These are phyloP conservation scores for Lontra canadensis DNA, from an alignment of 2,113 vertebrate species.

Conservation along the genomic window DNA sequence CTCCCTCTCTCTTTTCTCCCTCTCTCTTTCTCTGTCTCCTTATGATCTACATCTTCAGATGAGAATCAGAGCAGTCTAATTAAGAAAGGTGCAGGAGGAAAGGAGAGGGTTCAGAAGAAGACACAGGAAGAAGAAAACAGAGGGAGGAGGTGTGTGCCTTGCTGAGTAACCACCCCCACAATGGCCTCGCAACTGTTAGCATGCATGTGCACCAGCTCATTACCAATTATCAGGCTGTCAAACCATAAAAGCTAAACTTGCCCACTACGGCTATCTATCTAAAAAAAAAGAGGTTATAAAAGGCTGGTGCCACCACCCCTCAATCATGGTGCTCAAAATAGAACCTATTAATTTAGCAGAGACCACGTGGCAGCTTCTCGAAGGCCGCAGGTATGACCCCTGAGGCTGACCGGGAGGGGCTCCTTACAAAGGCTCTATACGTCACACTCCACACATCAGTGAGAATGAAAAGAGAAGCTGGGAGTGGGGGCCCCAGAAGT, in stretches of 20 bases:
- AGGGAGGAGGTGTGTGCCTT: conserved; percentile 25
- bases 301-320: background rate
- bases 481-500: background rate
- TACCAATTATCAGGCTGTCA: conserved; percentile 65
- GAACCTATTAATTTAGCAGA: conserved; percentile 23
- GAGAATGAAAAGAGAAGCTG: background rate
- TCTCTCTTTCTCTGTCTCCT: conserved; percentile 27
- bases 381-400: background rate
- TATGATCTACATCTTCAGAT: conserved; percentile 67
- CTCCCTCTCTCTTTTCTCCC: conserved; percentile 19
- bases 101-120: conserved; percentile 59
- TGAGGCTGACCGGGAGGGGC: background rate
- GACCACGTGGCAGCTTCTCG: background rate
- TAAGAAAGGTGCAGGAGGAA: conserved; percentile 74
- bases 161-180: background rate
- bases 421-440: background rate
- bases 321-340: background rate
- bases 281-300: background rate
- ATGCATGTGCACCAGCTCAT: conserved; percentile 79
- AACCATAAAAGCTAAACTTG: background rate
- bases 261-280: background rate
- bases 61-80: conserved; percentile 69
- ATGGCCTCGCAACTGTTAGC: conserved; percentile 35
- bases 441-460: background rate
- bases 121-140: conserved; percentile 58